Conservation (phyloP, 2,797 vertebrate genomes). For the Poecilia gillii region DNA sequence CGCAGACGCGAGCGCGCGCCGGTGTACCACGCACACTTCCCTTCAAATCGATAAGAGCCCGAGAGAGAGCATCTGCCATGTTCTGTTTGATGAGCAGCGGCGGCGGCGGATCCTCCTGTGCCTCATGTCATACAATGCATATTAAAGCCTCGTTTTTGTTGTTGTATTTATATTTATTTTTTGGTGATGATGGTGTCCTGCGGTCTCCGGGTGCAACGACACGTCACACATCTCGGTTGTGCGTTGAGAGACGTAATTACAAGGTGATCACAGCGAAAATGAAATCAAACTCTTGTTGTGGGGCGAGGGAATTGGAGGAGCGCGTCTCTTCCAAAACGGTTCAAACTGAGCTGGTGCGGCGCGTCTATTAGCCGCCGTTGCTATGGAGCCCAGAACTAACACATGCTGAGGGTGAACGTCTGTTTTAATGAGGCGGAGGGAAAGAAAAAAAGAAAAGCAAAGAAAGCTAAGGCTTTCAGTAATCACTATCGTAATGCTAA, state of each 20-base stretch:
- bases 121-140: constrained; percentile 45
- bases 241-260: constrained; percentile 24
- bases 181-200: constrained; percentile 30
- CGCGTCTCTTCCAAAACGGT: constrained; percentile 9
- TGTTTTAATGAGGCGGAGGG: constrained; percentile 47
- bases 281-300: constrained; percentile 26
- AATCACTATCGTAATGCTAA: constrained; percentile 48
- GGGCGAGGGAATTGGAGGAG: constrained; percentile 27
- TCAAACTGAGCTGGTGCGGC: constrained; percentile 19
- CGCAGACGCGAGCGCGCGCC: background rate
- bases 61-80: constrained; percentile 60
- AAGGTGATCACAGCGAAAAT: constrained; percentile 32
- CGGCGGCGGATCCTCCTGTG: constrained; percentile 47
- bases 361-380: constrained; percentile 31
- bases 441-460: constrained; percentile 14
- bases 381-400: constrained; percentile 31
- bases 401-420: constrained; percentile 21
- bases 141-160: constrained; percentile 31
- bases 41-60: constrained; percentile 61
- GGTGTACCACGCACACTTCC: constrained; percentile 31
- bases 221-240: constrained; percentile 19
- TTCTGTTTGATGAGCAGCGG: constrained; percentile 43
- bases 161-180: background rate
- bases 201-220: background rate
- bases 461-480: constrained; percentile 42